A percentile compares a stretch with the other conserved stretches of the same genome.
These are phyloP conservation scores for Dendroctonus ponderosae DNA, from an alignment of 1,140 invertebrate species.

Conservation along the genomic window DNA sequence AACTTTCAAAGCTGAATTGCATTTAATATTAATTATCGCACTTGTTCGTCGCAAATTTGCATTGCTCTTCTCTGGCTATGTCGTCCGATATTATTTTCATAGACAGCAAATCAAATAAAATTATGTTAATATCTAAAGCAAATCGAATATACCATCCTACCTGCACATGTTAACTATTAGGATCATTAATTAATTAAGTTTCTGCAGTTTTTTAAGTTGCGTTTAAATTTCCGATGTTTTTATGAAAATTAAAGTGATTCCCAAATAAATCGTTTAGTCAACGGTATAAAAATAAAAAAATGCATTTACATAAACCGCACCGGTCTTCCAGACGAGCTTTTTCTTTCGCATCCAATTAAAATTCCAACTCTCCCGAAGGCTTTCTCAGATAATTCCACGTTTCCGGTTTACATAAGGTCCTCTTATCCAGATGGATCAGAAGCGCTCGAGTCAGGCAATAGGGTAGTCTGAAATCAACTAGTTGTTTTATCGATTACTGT, in stretches of 20 bases:
- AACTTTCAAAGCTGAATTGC: too few species aligned
- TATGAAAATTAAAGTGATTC: background rate
- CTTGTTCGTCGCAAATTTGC: too few species aligned
- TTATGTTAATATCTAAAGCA: too few species aligned
- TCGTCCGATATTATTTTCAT: too few species aligned
- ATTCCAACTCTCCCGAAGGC: constrained; percentile 4
- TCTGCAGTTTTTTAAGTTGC: too few species aligned
- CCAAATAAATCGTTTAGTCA: background rate
- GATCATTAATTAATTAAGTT: too few species aligned
- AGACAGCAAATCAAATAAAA: too few species aligned
- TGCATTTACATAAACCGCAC: constrained; percentile 5
- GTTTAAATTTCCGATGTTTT: too few species aligned
- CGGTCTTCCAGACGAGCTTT: constrained; percentile 6
- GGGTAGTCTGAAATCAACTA: constrained; percentile 14
- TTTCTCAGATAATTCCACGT: constrained; percentile 16
- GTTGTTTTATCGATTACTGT: constrained; percentile 23
- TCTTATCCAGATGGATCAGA: constrained; percentile 23
- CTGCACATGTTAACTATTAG: too few species aligned
- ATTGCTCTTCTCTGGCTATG: too few species aligned
- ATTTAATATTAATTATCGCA: too few species aligned
- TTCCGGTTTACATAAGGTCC: constrained; percentile 20
- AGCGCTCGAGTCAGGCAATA: constrained; percentile 15
- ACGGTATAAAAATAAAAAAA: constrained; percentile 3
- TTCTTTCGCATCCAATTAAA: constrained; percentile 25
- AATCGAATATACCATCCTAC: too few species aligned